Base-by-base conservation (phyloP, 92 coral and sea anemone species). In the Muricea muricata region DNA sequence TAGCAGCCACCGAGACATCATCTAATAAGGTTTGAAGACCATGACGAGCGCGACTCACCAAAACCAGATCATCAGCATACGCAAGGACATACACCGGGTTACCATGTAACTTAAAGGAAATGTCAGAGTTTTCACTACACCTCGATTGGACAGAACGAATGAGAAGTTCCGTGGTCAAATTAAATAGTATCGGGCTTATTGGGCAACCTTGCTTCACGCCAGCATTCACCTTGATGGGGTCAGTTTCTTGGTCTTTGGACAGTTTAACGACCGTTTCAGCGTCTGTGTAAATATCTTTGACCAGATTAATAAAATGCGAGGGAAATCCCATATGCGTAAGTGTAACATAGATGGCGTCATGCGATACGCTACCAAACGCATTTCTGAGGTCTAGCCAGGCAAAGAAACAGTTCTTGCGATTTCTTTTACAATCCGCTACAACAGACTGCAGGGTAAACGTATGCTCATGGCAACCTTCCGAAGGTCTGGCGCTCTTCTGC, bases 381-480 rank as follows among this genome's bases (percentile, higher is more conserved):
- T n/a, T n/a, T n/a, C n/a, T n/a, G n/a, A n/a, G n/a, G n/a, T n/a
- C n/a, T n/a, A n/a, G n/a, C n/a, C n/a, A n/a, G n/a, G n/a, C n/a
- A n/a, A n/a, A n/a, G n/a, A n/a, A n/a, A n/a, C n/a, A n/a, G n/a
- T n/a, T n/a, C n/a, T n/a, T n/a, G n/a, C n/a, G n/a, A n/a, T n/a
- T n/a, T n/a, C n/a, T n/a, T n/a, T n/a, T n/a, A n/a, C 42, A 68
- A 35, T 65, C 72, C 18, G 32, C 7, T 2, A 68, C 17, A 23
- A 68, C 15, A 7, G 75, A 1, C 26, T 68, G 75, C n/a, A 68
- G 42, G 41, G 46, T 28, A 21, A 68, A 68, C 7, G 45, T 4
- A 23, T 68, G 75, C 17, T 68, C 75, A 33, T 68, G 46, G 75
- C 75, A 68, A 14, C 75, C 45, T 37, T 68, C 75, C 18, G 17